Evolutionary conservation across 1,140 invertebrate species (phyloP), one percentile per base, ranked within the genome.

Genomic region (Popillia japonica): DNA sequence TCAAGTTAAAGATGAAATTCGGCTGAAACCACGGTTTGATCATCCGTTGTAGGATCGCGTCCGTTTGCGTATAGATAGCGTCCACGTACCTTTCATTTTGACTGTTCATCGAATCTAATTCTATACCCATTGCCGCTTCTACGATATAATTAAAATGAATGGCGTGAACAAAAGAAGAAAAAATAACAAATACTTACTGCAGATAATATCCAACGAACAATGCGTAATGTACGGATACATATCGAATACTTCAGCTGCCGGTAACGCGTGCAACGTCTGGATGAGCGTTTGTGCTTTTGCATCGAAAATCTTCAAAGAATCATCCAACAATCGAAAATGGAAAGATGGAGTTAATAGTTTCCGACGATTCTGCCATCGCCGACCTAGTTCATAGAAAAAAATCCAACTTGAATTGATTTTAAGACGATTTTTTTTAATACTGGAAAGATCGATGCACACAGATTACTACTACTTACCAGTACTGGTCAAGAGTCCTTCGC

Each of bases 121-220:
- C 20, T 22, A 76, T 11, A 14, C 75, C 75, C 75, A 76, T 76
- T 4, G 75, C 75, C 23, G 75, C 48, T 55, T 76, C 75, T 68
- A 22, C 17, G 8, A 48, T 7, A 1, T 2, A 7, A 14, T 48
- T 17, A 68, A 94, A 83, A 59, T n/a, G n/a, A n/a, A n/a, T n/a
- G n/a, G n/a, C n/a, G n/a, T n/a, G n/a, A n/a, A n/a, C n/a, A n/a
- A n/a, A n/a, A n/a, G n/a, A n/a, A n/a, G n/a, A n/a, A n/a, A n/a
- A n/a, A n/a, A n/a, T n/a, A n/a, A n/a, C n/a, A n/a, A n/a, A n/a
- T 48, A 48, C 14, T 10, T 74, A 94, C 94, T 94, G 85, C 94
- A 96, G 78, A 97, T 95, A 82, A 96, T 94, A 84, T 96, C 95
- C 80, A 97, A 87, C 9, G 95, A 91, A 86, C 94, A 96, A 9